A percentile compares a stretch with the other conserved stretches of the same genome.
Conservation (phyloP, 2,797 vertebrate species). For the Erethizon dorsatum region DNA sequence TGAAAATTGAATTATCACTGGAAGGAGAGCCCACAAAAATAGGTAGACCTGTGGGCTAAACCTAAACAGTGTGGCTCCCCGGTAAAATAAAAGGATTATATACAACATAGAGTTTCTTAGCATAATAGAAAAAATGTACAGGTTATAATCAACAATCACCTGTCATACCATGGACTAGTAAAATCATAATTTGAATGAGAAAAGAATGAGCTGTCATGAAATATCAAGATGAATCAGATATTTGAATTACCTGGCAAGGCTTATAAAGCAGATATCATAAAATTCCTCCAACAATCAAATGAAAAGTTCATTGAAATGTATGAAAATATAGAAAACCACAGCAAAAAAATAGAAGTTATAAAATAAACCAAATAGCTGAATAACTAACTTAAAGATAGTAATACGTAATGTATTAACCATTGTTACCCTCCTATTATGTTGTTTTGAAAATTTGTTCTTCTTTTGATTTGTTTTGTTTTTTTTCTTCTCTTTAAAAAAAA, state of each 20-base stretch:
- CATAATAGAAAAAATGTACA: background rate
- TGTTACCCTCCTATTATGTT: too few species aligned
- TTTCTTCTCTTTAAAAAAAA: too few species aligned
- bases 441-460: too few species aligned
- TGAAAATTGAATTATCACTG: background rate
- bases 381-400: too few species aligned
- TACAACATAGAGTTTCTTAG: background rate
- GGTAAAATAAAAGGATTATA: background rate
- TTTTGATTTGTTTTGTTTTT: too few species aligned
- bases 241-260: background rate
- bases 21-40: background rate
- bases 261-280: background rate
- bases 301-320: background rate
- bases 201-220: background rate
- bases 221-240: background rate
- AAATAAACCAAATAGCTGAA: background rate
- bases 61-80: background rate
- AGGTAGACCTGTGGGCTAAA: background rate
- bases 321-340: background rate
- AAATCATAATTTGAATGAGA: constrained; percentile 14
- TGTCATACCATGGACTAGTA: background rate
- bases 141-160: background rate
- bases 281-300: background rate
- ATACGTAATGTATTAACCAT: too few species aligned
- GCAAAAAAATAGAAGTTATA: background rate